Evolutionary conservation across 2,113 vertebrate species (phyloP), one percentile per base, ranked within the genome.

Genomic region (cat (Felis catus)): DNA sequence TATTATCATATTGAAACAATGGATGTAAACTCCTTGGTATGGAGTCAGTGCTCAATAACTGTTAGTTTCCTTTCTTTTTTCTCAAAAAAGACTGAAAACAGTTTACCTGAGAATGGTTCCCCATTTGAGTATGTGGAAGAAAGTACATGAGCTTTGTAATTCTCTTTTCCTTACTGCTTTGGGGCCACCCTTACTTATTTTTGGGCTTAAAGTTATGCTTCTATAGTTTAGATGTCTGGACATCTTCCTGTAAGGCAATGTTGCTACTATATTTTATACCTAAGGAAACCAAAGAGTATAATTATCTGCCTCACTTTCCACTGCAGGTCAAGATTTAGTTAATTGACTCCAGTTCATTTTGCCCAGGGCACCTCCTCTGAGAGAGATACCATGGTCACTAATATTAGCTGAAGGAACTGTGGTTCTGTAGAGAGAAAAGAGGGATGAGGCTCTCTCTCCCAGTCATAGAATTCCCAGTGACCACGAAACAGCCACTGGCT

Each of bases 391-490:
- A 71, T 89, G 88, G 94, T 94, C 81, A 36, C 76, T 83, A 74
- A 66, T 85, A 91, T 85, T 94, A 95, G 83, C 61, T 96, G 91
- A 94, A 66, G 94, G 45, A 94, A 76, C 81, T 88, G 58, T 68
- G 76, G 90, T 92, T 68, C 94, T 93, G 53, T 79, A 94, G 65
- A 96, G n/a, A 93, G 78, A 89, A 71, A 97, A 97, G 95, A 98
- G 88, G 88, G 95, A 96, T 98, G 97, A 96, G 61, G 58, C 27
- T 95, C 87, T 97, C 27, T 95, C 84, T 97, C 94, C 97, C 93
- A 96, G 96, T 97, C 94, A 80, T 51, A 93, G 97, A 97, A 97
- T 98, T 98, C 98, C 97, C 97, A 97, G 96, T 97, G 97, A 97
- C 96, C 96, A 96, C 9, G 36, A 96, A 96, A 96, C 91, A 97